Evolutionary conservation across 2,888 invertebrate species (phyloP).

Genomic region (Sturmia bella): DNA sequence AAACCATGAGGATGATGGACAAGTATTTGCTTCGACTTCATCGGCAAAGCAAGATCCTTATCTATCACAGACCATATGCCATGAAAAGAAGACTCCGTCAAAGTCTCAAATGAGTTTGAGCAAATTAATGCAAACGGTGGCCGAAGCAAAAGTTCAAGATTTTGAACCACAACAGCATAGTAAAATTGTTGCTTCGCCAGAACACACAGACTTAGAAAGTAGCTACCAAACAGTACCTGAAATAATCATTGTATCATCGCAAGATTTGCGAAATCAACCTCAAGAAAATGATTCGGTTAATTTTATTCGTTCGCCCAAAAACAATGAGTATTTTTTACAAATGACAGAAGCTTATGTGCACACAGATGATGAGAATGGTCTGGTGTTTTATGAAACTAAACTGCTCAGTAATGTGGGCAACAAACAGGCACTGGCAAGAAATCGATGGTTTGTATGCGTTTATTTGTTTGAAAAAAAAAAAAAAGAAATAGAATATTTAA

Average conservation of each 20-base stretch:
- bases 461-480: background rate
- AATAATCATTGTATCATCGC: constrained; percentile 31
- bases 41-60: constrained; percentile 45
- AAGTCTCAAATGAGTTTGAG: constrained; percentile 72
- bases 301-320: constrained; percentile 74
- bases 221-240: constrained; percentile 76
- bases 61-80: background rate
- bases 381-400: constrained; percentile 85
- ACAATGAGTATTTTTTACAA: constrained; percentile 77
- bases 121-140: constrained; percentile 72
- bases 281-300: constrained; percentile 31
- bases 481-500: background rate
- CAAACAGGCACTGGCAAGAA: constrained; percentile 56
- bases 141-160: constrained; percentile 73
- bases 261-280: background rate
- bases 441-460: constrained; percentile 47
- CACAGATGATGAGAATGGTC: constrained; percentile 87
- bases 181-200: background rate
- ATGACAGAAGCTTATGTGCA: constrained; percentile 90
- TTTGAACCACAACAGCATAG: constrained; percentile 33
- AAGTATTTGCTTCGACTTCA: constrained; percentile 40
- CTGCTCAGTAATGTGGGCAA: constrained; percentile 74
- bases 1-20: constrained; percentile 51
- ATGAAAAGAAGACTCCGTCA: constrained; percentile 48
- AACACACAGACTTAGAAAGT: constrained; percentile 70